Evolutionary conservation across 2,888 invertebrate genomes (phyloP), one percentile per base, ranked within the genome.

Genomic region (Dromius quadrimaculatus): DNA sequence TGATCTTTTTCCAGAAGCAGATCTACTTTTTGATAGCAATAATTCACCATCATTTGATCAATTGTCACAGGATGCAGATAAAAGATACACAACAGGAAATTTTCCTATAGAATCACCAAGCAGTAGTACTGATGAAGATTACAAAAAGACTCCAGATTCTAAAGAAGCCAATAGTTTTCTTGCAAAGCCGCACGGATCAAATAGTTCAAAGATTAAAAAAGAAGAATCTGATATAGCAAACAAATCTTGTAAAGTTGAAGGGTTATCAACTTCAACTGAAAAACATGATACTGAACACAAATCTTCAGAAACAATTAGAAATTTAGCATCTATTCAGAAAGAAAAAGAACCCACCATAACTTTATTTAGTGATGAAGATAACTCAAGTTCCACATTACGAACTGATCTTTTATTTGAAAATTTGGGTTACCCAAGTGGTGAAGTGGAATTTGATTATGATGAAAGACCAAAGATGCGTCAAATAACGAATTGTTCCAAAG

Each of bases 1-100:
- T 72, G 92, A 92, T 77, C 81, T 92, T 73, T 92, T 92, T 78
- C 92, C 92, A 0, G 92, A 92, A 77, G 91, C 91, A 0, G 92
- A 92, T 78, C 81, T 91, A 59, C 80, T 91, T 57, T 90, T 92
- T 76, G 89, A 91, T 68, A 85, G 89, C 0, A 91, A 91, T 74
- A 90, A 91, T 75, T 90, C 91, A 0, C 90, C 90, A 19, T 84
- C 86, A 1, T 87, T 85, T 74, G 90, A 90, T 69, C 88, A 88
- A 75, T 83, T 83, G 1, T 83, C 84, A 0, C 85, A 85, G 71
- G 86, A 85, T 65, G 70, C 64, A 17, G 71, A 64, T 15, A 71
- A 71, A 20, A 34, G 50, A 15, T 71, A 71, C 32, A 32, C 57
- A 8, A 32, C 61, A 9, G 23, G 22, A 15, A 47, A 62, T 47